A percentile compares a stretch with the other conserved stretches of the same genome.
These are phyloP conservation scores for Tympanoctomys barrerae DNA, from an alignment of 2,797 vertebrate genomes.

Conservation along the genomic window DNA sequence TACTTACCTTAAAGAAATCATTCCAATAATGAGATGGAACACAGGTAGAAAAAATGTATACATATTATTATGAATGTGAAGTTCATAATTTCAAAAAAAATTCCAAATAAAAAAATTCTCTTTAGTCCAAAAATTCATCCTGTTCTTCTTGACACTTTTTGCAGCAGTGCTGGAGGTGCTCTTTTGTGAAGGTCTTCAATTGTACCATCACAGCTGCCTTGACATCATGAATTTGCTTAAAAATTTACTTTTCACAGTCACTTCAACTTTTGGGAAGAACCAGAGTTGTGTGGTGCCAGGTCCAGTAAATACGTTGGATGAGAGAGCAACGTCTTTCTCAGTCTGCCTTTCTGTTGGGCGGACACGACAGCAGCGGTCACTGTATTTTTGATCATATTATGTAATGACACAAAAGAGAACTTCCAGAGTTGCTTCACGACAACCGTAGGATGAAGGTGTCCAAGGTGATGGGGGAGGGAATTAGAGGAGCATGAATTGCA, in stretches of 20 bases:
- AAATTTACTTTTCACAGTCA: background rate
- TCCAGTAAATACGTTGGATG: background rate
- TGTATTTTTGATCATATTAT: background rate
- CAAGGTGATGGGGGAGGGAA: background rate
- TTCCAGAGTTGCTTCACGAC: background rate
- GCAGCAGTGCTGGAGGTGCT: background rate
- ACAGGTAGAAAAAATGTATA: background rate
- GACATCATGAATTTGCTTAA: background rate
- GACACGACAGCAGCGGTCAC: background rate
- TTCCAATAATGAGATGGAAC: background rate
- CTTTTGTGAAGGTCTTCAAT: background rate
- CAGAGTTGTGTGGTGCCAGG: background rate
- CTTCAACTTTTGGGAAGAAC: background rate
- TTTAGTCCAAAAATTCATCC: background rate
- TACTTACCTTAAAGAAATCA: background rate
- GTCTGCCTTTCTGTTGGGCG: background rate
- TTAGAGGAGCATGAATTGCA: background rate
- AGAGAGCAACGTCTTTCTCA: background rate
- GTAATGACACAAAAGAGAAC: background rate
- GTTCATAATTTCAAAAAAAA: background rate
- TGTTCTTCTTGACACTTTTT: background rate
- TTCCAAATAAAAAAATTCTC: background rate
- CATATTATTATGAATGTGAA: background rate
- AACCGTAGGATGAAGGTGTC: background rate
- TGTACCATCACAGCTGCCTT: background rate